Evolutionary conservation across 2,113 vertebrate species (phyloP).

Genomic region (Podilymbus podiceps): DNA sequence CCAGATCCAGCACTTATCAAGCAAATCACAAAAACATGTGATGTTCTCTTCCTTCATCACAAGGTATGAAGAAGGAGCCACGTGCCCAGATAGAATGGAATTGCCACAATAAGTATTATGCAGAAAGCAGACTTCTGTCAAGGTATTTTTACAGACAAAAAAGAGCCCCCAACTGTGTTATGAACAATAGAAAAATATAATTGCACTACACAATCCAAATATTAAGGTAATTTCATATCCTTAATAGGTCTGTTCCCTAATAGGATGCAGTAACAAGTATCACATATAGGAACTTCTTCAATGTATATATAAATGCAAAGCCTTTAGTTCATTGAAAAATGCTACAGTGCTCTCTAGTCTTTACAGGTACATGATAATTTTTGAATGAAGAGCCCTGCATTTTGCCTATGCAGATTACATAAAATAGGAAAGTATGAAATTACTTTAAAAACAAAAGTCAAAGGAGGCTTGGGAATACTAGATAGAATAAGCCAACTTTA

Average conservation of each 20-base stretch:
- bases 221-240: background rate
- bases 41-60: slow-evolving; percentile 18
- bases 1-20: slow-evolving; percentile 24
- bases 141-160: background rate
- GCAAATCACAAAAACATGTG: background rate
- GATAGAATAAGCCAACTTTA: background rate
- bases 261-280: background rate
- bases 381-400: background rate
- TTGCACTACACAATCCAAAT: background rate
- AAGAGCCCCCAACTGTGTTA: background rate
- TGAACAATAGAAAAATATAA: background rate
- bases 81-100: background rate
- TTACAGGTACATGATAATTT: background rate
- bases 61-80: slow-evolving; percentile 2
- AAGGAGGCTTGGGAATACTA: background rate
- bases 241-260: background rate
- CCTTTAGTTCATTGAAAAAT: background rate
- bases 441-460: background rate
- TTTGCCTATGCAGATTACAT: background rate
- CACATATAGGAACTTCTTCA: background rate
- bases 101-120: background rate
- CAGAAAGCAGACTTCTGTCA: background rate
- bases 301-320: background rate
- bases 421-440: background rate
- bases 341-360: background rate